Evolutionary conservation across 1,140 invertebrate species (phyloP).

Genomic region (Bombus breviceps): DNA sequence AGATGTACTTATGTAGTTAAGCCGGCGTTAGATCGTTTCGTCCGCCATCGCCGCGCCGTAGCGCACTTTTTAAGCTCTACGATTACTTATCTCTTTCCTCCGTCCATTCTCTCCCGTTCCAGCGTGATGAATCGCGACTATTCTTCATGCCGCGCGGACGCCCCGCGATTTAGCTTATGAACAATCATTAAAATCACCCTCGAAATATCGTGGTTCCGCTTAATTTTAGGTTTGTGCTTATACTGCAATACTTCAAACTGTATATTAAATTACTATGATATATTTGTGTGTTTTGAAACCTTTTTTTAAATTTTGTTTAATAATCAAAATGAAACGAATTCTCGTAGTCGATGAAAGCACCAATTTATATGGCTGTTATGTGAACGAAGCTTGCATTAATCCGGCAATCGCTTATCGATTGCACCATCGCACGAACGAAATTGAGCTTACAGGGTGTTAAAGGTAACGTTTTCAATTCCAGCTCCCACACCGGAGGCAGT

Average conservation of each 20-base stretch:
- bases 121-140: slow-evolving; percentile 31
- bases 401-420: slow-evolving; percentile 7
- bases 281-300: background rate
- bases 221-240: background rate
- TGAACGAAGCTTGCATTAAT: background rate
- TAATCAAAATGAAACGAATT: background rate
- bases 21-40: slow-evolving; percentile 73
- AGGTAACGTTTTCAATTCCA: background rate
- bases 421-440: background rate
- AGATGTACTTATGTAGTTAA: slow-evolving; percentile 80
- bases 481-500: slow-evolving; percentile 5
- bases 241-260: background rate
- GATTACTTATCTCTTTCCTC: slow-evolving; percentile 48
- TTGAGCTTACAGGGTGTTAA: background rate
- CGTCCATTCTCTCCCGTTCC: slow-evolving; percentile 24
- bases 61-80: slow-evolving; percentile 54
- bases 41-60: slow-evolving; percentile 67
- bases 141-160: slow-evolving; percentile 12
- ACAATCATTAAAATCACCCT: background rate
- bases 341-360: background rate
- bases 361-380: background rate
- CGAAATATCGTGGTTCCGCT: background rate
- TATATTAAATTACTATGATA: background rate
- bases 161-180: slow-evolving; percentile 16
- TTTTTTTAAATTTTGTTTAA: background rate